Percentiles rank a stretch among this genome's conserved stretches.
Conservation (phyloP, 1,140 invertebrate genomes). For the Belonocnema kinseyi region DNA sequence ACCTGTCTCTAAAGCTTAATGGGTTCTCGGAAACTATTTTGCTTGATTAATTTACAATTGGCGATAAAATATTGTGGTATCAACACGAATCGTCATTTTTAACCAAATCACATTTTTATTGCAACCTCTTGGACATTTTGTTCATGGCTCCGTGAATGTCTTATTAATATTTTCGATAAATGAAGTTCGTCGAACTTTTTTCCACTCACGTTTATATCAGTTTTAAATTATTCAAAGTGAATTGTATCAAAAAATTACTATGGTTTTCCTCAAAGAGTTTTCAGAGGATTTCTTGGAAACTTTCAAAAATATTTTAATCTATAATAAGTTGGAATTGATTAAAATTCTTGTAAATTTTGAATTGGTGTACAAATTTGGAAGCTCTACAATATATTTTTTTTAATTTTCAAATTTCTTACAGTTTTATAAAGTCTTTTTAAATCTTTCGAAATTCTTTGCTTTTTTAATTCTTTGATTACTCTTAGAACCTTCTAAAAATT, state of each 20-base stretch:
- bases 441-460: too few relatives aligned
- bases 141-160: slow-evolving; percentile 39
- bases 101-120: slow-evolving; percentile 58
- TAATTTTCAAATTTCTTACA: too few relatives aligned
- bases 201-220: not conserved
- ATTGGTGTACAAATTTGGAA: too few relatives aligned
- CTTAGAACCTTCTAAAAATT: too few relatives aligned
- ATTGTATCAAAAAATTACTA: not conserved
- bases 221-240: not conserved
- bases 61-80: slow-evolving; percentile 36
- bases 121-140: slow-evolving; percentile 52
- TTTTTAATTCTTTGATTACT: too few relatives aligned
- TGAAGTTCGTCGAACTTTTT: not conserved
- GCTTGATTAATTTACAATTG: slow-evolving; percentile 72
- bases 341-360: too few relatives aligned
- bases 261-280: too few relatives aligned
- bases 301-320: too few relatives aligned
- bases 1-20: slow-evolving; percentile 59
- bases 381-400: too few relatives aligned
- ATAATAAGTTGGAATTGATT: too few relatives aligned
- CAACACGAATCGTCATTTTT: slow-evolving; percentile 55
- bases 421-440: too few relatives aligned
- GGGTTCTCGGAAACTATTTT: slow-evolving; percentile 71
- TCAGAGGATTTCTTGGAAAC: too few relatives aligned
- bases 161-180: slow-evolving; percentile 60